phyloP scores from a whole-genome alignment of 1,140 invertebrate species.

The Paramacrobiotus metropolitanus region DNA sequence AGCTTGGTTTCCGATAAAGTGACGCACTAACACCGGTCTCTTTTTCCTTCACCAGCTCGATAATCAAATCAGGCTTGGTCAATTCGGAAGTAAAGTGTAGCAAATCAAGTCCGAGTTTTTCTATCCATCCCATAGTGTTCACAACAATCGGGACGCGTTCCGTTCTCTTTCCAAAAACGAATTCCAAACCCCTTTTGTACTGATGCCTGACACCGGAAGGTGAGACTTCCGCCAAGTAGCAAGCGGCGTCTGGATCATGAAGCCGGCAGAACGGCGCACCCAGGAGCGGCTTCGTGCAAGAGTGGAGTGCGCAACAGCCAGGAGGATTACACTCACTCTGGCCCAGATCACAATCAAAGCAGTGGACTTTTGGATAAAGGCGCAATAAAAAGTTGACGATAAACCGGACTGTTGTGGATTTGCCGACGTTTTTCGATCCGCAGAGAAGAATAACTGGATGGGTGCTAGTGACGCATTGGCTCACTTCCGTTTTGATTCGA shows the following conservation, averaged over 20 bases:
- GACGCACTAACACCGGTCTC: neutral
- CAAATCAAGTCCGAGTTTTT: conserved; percentile 16
- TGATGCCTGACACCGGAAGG: neutral
- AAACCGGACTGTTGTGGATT: conserved; percentile 17
- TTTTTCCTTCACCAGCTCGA: conserved; percentile 12
- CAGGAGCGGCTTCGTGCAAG: conserved; percentile 15
- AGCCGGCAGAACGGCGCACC: neutral
- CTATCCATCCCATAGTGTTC: conserved; percentile 20
- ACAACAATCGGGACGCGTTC: conserved; percentile 16
- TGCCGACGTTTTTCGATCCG: conserved; percentile 19
- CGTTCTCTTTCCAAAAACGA: conserved; percentile 11
- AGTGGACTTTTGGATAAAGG: conserved; percentile 14
- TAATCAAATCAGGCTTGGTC: conserved; percentile 13
- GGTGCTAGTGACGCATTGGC: too few relatives aligned
- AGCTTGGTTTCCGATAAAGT: neutral
- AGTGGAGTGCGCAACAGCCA: conserved; percentile 16
- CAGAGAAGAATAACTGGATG: conserved; percentile 12
- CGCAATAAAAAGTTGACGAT: conserved; percentile 16
- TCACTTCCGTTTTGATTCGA: too few relatives aligned
- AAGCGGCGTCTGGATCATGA: neutral
- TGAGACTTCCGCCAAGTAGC: neutral
- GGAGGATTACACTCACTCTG: conserved; percentile 21
- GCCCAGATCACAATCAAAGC: conserved; percentile 20
- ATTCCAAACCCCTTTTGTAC: conserved; percentile 16
- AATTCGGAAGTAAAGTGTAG: conserved; percentile 14